Conservation (phyloP, 2,888 invertebrate species). For the Cryptocephalus moraei region DNA sequence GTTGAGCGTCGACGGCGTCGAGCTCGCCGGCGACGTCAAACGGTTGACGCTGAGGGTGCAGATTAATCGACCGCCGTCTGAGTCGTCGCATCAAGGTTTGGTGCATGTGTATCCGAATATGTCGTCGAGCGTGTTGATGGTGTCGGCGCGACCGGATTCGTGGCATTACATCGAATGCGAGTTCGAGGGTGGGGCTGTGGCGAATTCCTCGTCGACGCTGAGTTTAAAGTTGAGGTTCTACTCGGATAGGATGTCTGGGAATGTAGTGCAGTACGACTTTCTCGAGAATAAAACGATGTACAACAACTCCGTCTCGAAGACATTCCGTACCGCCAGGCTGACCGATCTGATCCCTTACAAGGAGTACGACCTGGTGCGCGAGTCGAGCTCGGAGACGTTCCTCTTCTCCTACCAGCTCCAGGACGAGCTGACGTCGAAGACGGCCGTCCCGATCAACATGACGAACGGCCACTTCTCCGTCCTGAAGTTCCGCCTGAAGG, state of each 20-base stretch:
- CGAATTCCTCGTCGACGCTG: background rate
- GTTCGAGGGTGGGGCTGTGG: conserved; percentile 15
- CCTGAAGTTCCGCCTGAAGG: conserved; percentile 59
- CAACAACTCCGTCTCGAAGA: conserved; percentile 12
- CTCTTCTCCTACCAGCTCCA: conserved; percentile 65
- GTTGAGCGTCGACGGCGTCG: conserved; percentile 21
- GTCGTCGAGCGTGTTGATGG: conserved; percentile 25
- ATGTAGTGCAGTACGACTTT: conserved; percentile 4
- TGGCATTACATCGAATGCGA: conserved; percentile 50
- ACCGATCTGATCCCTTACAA: conserved; percentile 23
- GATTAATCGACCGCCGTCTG: conserved; percentile 31
- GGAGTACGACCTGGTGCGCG: conserved; percentile 38
- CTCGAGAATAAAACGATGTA: conserved; percentile 10
- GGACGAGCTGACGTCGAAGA: conserved; percentile 45
- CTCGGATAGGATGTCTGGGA: conserved; percentile 7
- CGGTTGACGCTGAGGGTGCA: conserved; percentile 36
- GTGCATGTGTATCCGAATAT: conserved; percentile 10
- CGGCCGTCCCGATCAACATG: conserved; percentile 56
- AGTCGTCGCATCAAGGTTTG: conserved; percentile 39
- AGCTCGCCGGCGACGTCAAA: conserved; percentile 19
- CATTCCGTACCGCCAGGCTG: conserved; percentile 13
- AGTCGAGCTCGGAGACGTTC: conserved; percentile 65
- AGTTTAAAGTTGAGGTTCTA: background rate
- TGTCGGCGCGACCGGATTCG: conserved; percentile 45
- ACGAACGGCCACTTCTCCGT: conserved; percentile 53